phyloP scores from a whole-genome alignment of 2,113 vertebrate genomes.

The Egretta garzetta region DNA sequence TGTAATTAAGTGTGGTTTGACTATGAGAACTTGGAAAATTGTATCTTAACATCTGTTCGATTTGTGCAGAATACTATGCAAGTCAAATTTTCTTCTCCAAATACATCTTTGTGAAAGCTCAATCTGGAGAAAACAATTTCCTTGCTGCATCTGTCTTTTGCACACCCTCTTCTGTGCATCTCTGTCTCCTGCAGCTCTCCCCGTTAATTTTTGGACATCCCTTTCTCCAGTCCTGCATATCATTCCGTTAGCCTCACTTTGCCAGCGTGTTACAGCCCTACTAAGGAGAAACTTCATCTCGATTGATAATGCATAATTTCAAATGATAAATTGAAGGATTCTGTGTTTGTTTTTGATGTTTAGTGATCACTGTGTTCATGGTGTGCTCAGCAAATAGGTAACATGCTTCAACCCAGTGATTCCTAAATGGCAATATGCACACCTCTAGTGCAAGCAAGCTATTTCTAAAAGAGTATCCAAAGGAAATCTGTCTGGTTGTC shows the following conservation, averaged over 20 bases:
- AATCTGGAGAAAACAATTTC: not conserved
- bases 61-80: not conserved
- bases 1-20: slow-evolving; percentile 9
- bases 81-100: slow-evolving; percentile 10
- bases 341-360: not conserved
- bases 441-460: not conserved
- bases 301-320: not conserved
- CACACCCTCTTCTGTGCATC: slow-evolving; percentile 2
- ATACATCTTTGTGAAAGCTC: not conserved
- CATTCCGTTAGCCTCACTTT: not conserved
- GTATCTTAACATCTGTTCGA: not conserved
- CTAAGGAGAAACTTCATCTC: not conserved
- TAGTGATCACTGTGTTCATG: not conserved
- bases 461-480: not conserved
- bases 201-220: not conserved
- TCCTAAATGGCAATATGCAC: not conserved
- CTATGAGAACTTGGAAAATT: not conserved
- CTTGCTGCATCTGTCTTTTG: slow-evolving; percentile 16
- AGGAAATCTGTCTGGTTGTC: not conserved
- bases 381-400: not conserved
- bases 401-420: not conserved
- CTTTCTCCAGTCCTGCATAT: not conserved
- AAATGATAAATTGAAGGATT: not conserved
- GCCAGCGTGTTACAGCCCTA: not conserved
- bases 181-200: slow-evolving; percentile 13